These are phyloP conservation scores for Galeruca laticollis DNA, from an alignment of 2,888 invertebrate genomes.

Conservation along the genomic window DNA sequence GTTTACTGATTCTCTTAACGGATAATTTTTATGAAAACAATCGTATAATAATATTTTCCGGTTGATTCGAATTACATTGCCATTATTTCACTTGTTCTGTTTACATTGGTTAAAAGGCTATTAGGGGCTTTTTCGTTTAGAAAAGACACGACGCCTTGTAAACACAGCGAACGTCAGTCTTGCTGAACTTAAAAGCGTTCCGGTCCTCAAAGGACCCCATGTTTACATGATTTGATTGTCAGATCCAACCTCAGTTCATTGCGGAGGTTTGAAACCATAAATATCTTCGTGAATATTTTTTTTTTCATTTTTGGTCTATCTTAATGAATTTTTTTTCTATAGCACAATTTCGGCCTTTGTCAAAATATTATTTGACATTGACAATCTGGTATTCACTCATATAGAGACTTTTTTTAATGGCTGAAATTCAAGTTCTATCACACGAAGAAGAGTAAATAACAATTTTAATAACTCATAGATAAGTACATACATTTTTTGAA, in stretches of 20 bases:
- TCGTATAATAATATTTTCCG: conserved; percentile 47
- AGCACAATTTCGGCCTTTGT: too few species aligned
- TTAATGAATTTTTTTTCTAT: too few species aligned
- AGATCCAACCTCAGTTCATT: conserved; percentile 13
- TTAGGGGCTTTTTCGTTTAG: conserved; percentile 38
- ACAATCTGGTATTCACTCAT: too few species aligned
- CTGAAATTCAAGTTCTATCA: too few species aligned
- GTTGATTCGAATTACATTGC: conserved; percentile 53
- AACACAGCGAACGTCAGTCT: conserved; percentile 37
- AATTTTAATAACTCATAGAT: too few species aligned
- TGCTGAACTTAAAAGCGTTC: conserved; percentile 42
- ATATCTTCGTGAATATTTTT: neutral
- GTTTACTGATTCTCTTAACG: conserved; percentile 46
- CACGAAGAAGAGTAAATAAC: too few species aligned
- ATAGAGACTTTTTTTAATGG: too few species aligned
- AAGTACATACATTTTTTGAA: too few species aligned
- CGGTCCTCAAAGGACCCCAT: conserved; percentile 42
- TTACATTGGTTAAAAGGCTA: conserved; percentile 60
- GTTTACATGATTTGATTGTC: conserved; percentile 44
- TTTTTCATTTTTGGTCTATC: too few species aligned
- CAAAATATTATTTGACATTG: too few species aligned
- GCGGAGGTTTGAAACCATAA: neutral
- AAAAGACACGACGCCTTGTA: conserved; percentile 20
- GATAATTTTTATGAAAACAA: conserved; percentile 46
- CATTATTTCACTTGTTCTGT: conserved; percentile 58